These are phyloP conservation scores for Nixonia krombeini DNA, from an alignment of 1,140 invertebrate genomes.

Conservation along the genomic window DNA sequence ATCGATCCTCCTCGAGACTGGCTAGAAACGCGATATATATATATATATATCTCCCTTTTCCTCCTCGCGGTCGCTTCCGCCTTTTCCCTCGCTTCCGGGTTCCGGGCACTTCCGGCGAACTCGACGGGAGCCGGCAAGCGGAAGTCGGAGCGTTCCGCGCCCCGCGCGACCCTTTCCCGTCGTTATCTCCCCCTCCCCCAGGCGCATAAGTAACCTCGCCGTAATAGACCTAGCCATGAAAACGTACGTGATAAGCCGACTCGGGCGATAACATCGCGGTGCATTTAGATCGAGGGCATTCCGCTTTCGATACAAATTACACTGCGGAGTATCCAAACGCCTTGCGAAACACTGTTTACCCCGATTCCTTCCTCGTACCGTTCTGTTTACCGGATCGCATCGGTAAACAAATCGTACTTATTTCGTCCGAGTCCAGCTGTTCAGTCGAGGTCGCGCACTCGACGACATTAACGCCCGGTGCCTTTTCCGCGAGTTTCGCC, in stretches of 20 bases:
- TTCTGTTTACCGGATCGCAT: too few species aligned
- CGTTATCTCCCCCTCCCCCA: constrained; percentile 34
- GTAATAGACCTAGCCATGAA: constrained; percentile 44
- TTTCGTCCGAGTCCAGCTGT: too few species aligned
- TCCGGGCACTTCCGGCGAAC: constrained; percentile 59
- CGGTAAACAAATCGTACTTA: too few species aligned
- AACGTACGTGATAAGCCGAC: constrained; percentile 46
- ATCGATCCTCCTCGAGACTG: constrained; percentile 58
- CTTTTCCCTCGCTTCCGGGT: constrained; percentile 65
- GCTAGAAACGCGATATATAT: constrained; percentile 27
- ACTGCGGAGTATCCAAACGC: too few species aligned
- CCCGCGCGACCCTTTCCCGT: constrained; percentile 12
- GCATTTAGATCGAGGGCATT: constrained; percentile 13
- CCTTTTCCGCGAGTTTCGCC: too few species aligned
- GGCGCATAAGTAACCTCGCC: constrained; percentile 31
- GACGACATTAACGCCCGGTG: too few species aligned
- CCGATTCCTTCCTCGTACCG: too few species aligned
- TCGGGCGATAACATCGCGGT: constrained; percentile 40
- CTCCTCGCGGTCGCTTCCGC: constrained; percentile 49
- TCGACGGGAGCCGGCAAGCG: constrained; percentile 54
- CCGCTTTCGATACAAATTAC: background rate
- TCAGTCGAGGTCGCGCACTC: too few species aligned
- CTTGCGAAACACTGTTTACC: too few species aligned
- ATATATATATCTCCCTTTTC: constrained; percentile 6
- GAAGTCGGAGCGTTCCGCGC: constrained; percentile 32